Conservation (phyloP, 1,140 invertebrate species). For the Zaprionus camerounensis region DNA sequence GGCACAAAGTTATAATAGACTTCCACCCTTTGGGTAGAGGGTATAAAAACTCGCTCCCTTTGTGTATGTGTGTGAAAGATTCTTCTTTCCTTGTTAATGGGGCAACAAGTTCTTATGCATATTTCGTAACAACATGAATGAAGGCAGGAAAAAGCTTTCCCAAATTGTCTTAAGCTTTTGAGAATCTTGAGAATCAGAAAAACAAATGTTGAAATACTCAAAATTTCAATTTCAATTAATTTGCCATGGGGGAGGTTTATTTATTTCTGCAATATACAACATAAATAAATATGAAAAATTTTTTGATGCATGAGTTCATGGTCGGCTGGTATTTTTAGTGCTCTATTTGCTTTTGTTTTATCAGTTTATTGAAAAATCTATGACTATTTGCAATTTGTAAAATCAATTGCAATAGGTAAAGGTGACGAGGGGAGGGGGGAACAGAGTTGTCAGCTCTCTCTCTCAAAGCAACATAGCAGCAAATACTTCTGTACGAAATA, state of each 20-base stretch:
- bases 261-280: not conserved
- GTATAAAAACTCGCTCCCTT: not conserved
- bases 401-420: conserved; percentile 53
- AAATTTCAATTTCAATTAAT: conserved; percentile 32
- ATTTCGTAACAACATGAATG: not conserved
- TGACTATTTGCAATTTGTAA: conserved; percentile 66
- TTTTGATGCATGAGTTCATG: conserved; percentile 28
- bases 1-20: not conserved
- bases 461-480: conserved; percentile 10
- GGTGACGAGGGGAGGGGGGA: not conserved
- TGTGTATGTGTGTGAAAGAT: not conserved
- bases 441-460: not conserved
- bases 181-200: not conserved
- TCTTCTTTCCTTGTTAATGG: conserved; percentile 27
- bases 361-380: conserved; percentile 35
- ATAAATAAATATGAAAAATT: conserved; percentile 16
- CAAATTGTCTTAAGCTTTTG: conserved; percentile 32
- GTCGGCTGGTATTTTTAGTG: conserved; percentile 31
- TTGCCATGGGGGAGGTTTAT: not conserved
- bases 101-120: conserved; percentile 20
- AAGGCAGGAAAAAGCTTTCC: not conserved
- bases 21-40: not conserved
- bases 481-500: conserved; percentile 43
- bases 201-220: conserved; percentile 3
- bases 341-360: conserved; percentile 37